phyloP scores from a whole-genome alignment of 2,797 vertebrate genomes.

The Acanthurus lineatus region DNA sequence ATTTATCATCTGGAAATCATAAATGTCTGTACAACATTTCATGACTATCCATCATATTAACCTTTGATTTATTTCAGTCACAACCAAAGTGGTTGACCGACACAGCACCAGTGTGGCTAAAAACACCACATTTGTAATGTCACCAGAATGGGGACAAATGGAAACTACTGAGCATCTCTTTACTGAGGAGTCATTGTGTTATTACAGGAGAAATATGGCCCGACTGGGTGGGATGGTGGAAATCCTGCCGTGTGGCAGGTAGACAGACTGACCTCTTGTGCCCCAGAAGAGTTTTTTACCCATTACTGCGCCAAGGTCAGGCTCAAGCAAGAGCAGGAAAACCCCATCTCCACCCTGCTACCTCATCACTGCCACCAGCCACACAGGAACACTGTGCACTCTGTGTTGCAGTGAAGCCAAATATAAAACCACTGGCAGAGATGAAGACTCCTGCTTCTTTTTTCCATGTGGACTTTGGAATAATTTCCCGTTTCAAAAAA shows the following conservation, averaged over 20 bases:
- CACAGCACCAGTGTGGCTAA: not conserved
- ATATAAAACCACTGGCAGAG: conserved; percentile 76
- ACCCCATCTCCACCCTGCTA: conserved; percentile 82
- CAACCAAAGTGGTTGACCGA: not conserved
- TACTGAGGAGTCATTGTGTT: conserved; percentile 25
- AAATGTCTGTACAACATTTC: not conserved
- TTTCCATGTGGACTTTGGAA: conserved; percentile 74
- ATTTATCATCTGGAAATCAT: not conserved
- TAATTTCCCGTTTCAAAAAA: conserved; percentile 64
- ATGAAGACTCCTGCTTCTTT: conserved; percentile 59
- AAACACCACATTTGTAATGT: conserved; percentile 13
- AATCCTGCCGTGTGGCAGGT: conserved; percentile 72
- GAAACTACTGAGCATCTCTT: conserved; percentile 30
- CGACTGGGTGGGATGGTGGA: conserved; percentile 57
- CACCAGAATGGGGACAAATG: conserved; percentile 41
- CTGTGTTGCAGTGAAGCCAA: conserved; percentile 71
- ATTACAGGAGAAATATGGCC: conserved; percentile 50
- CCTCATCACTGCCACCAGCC: conserved; percentile 78
- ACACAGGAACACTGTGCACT: conserved; percentile 76
- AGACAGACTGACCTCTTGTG: conserved; percentile 76
- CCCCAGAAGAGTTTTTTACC: conserved; percentile 55
- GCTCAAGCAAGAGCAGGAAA: conserved; percentile 73
- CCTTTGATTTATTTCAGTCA: conserved; percentile 1
- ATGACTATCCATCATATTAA: conserved; percentile 1
- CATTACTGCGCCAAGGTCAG: conserved; percentile 69